A percentile compares a stretch with the other conserved stretches of the same genome.
Evolutionary conservation across 1,140 invertebrate species (phyloP).

Genomic region (Helicoverpa armigera): DNA sequence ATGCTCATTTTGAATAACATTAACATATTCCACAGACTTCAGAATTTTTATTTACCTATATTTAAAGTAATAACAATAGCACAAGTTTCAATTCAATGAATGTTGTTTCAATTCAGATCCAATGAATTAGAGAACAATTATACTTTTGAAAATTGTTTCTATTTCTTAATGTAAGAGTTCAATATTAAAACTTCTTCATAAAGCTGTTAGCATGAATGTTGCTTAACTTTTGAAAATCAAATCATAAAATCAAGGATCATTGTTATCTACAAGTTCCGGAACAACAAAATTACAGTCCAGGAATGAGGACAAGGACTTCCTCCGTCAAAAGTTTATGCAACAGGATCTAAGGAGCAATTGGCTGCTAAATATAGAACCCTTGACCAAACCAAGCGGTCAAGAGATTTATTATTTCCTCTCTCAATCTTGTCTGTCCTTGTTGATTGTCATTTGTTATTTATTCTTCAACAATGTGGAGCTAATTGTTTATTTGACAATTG

Average conservation of each 20-base stretch:
- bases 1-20: too few species aligned
- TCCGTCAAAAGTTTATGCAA: not conserved
- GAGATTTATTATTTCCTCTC: constrained; percentile 61
- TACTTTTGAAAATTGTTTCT: too few species aligned
- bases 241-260: not conserved
- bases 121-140: too few species aligned
- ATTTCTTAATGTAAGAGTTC: too few species aligned
- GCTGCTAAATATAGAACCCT: constrained; percentile 65
- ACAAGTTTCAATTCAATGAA: too few species aligned
- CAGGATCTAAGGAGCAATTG: constrained; percentile 40
- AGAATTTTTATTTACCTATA: too few species aligned
- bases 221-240: not conserved
- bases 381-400: constrained; percentile 55
- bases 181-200: too few species aligned
- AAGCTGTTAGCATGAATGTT: too few species aligned
- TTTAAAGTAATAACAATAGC: too few species aligned
- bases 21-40: too few species aligned
- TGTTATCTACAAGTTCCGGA: not conserved
- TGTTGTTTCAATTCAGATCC: too few species aligned
- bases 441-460: not conserved
- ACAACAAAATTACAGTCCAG: not conserved
- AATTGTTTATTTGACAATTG: too few species aligned
- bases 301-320: constrained; percentile 27
- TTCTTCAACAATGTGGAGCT: not conserved
- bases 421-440: constrained; percentile 4